These are phyloP conservation scores for Sebastes trivittatus DNA, from an alignment of 2,797 vertebrate species.

Conservation along the genomic window DNA sequence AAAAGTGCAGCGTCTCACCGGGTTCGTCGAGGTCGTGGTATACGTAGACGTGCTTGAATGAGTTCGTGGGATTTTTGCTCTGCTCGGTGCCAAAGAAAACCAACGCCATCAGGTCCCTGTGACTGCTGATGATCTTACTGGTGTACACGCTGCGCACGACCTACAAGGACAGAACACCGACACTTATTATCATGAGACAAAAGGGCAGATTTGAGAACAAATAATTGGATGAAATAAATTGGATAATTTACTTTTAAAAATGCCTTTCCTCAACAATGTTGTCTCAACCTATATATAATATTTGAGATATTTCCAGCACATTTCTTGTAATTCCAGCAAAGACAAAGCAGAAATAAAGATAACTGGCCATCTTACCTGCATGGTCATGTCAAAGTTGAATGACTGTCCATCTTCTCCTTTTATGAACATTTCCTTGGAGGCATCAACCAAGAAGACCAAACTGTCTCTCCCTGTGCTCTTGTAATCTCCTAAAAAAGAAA, in stretches of 20 bases:
- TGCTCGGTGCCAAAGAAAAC: conserved; percentile 93
- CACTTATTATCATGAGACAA: not conserved
- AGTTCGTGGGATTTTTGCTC: conserved; percentile 88
- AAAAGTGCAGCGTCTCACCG: conserved; percentile 74
- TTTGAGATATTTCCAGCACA: no score
- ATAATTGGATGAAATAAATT: not conserved
- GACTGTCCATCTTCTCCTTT: no score
- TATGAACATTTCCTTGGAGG: no score
- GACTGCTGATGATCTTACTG: conserved; percentile 95
- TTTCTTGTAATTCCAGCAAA: no score
- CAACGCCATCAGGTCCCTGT: conserved; percentile 89
- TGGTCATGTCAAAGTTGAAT: no score
- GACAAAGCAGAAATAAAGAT: no score
- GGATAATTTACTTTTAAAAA: not conserved
- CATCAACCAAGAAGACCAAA: no score
- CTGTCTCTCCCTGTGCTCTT: no score
- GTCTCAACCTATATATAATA: not conserved
- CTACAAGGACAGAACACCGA: conserved; percentile 68
- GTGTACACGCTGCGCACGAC: conserved; percentile 93
- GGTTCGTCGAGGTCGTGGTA: conserved; percentile 93
- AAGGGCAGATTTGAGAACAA: not conserved
- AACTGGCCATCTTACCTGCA: no score
- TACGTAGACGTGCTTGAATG: conserved; percentile 93
- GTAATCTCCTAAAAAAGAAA: no score
- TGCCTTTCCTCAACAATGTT: not conserved